Evolutionary conservation across 1,140 invertebrate genomes (phyloP), one percentile per base, ranked within the genome.

Genomic region (Lasioglossum albipes): DNA sequence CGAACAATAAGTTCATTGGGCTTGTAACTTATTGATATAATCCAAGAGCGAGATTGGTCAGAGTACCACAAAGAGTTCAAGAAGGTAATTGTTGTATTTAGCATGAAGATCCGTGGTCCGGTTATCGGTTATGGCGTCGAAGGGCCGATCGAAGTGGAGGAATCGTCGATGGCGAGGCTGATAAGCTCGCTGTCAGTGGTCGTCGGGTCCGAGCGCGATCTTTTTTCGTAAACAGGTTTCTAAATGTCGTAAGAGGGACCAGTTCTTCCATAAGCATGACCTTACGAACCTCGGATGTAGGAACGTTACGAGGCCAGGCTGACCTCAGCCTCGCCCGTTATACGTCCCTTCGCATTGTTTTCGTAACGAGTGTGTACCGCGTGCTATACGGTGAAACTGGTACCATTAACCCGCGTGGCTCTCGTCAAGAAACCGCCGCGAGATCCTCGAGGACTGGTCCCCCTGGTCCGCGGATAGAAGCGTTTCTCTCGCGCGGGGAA

Each of bases 261-360:
- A 86, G 89, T 90, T 90, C 70, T 90, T 90, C 70, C 85, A 71
- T 78, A 74, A 79, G 45, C 77, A 6, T 20, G 86, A 90, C 87
- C 89, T 90, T 88, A 90, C 82, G 89, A 90, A 90, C 89, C 82
- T 10, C 82, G 69, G 69, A 82, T 75, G 69, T 78, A 81, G 68
- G 45, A 54, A 78, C 66, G 57, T 82, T 85, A 85, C 62, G 64
- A 74, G 79, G 83, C 83, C 78, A 36, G 71, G 83, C 67, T 71
- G 83, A 81, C 82, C 81, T 90, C 84, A 88, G 57, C 85, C 81
- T 89, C 74, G 69, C 80, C 81, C 81, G 86, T 89, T 89, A 82
- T 61, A 66, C 79, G 80, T 86, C 84, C 84, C 75, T 88, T 88
- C 84, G 84, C 82, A 88, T 89, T 84, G 84, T 90, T 87, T 89